Percentiles rank a stretch among this genome's conserved stretches.
Evolutionary conservation across 2,797 vertebrate species (phyloP).

Genomic region (Muraenolepis orangiensis): DNA sequence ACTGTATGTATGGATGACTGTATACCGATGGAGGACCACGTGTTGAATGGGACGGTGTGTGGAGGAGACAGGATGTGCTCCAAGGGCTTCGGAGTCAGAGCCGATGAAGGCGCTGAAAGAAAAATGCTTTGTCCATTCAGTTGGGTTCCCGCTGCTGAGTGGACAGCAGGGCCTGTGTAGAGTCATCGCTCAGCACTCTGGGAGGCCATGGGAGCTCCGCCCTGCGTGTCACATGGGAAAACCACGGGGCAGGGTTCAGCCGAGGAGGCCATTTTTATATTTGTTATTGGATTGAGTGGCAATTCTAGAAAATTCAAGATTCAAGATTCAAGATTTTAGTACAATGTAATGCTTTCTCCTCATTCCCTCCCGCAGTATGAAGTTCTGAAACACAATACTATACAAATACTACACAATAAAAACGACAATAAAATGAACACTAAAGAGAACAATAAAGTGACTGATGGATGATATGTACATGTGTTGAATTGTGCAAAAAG

Average conservation of each 20-base stretch:
- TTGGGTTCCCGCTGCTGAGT: not conserved
- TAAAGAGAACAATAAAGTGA: too few species aligned
- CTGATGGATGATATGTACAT: too few species aligned
- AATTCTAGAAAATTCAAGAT: too few species aligned
- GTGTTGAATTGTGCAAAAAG: too few species aligned
- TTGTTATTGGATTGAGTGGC: not conserved
- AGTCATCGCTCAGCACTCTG: not conserved
- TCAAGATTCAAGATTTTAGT: too few species aligned
- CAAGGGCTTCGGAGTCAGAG: conserved; percentile 42
- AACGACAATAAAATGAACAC: too few species aligned
- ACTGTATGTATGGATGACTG: conserved; percentile 44
- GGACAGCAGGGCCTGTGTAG: not conserved
- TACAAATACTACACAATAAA: too few species aligned
- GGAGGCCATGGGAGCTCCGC: not conserved
- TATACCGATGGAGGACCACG: not conserved
- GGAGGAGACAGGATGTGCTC: conserved; percentile 20
- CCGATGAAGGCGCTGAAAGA: too few species aligned
- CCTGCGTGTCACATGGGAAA: not conserved
- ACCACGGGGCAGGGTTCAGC: not conserved
- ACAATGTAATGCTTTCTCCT: too few species aligned
- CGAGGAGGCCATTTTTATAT: not conserved
- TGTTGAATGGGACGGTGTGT: conserved; percentile 30
- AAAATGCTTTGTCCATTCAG: not conserved
- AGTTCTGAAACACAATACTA: too few species aligned
- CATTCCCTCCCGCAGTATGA: too few species aligned